phyloP scores from a whole-genome alignment of 2,113 vertebrate species.

The Centropus unirufus region DNA sequence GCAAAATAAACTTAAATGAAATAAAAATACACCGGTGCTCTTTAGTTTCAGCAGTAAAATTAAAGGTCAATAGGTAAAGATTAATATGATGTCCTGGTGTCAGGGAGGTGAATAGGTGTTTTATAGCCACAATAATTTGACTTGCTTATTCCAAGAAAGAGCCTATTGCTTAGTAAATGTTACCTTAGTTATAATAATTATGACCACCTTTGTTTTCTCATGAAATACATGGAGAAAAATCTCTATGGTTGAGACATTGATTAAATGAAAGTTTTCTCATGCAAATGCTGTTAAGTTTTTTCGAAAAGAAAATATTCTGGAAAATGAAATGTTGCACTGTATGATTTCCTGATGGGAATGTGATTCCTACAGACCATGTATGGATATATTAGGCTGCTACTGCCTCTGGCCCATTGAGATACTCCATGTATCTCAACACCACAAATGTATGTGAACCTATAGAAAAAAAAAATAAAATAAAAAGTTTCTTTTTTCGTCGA shows the following conservation, averaged over 20 bases:
- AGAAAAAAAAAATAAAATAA: not conserved
- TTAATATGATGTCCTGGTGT: rapidly evolving
- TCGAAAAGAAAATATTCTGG: not conserved
- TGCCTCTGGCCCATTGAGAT: not conserved
- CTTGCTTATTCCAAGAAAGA: not conserved
- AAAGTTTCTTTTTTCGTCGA: not conserved
- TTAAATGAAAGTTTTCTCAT: not conserved
- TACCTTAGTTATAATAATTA: not conserved
- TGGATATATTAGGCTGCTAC: not conserved
- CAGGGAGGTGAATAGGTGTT: not conserved
- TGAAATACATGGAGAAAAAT: not conserved
- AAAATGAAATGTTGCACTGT: not conserved
- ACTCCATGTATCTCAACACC: not conserved
- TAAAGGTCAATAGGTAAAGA: not conserved
- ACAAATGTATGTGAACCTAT: not conserved
- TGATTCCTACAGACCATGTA: not conserved
- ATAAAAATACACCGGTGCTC: not conserved
- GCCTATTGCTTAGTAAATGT: not conserved
- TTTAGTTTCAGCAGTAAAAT: not conserved
- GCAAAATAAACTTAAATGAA: not conserved
- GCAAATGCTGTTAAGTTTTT: not conserved
- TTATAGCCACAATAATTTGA: not conserved
- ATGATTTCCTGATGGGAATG: not conserved
- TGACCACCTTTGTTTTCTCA: not conserved
- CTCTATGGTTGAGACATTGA: not conserved